Percentiles rank a stretch among this genome's conserved stretches.
Conservation (phyloP, 2,113 vertebrate species). For the Cyrtonyx montezumae region DNA sequence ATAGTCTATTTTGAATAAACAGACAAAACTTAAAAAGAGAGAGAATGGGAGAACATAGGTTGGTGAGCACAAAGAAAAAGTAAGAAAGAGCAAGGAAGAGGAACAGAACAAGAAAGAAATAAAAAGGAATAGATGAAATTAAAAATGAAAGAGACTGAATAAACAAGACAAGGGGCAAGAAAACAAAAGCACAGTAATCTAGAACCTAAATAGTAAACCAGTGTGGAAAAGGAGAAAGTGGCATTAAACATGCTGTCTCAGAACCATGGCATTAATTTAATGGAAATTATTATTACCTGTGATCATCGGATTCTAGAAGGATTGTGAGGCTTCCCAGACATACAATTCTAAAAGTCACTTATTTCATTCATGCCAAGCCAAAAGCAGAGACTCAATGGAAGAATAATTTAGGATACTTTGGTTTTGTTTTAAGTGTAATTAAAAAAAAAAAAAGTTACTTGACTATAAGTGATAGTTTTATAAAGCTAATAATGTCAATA, state of each 20-base stretch:
- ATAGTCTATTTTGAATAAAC: not conserved
- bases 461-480: not conserved
- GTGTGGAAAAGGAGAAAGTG: not conserved
- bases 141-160: not conserved
- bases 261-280: not conserved
- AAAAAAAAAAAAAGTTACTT: not conserved
- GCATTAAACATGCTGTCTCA: not conserved
- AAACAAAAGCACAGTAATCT: not conserved
- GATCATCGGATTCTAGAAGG: not conserved
- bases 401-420: not conserved
- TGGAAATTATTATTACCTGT: not conserved
- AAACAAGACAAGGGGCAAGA: fast-evolving
- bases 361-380: not conserved
- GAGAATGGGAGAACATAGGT: not conserved
- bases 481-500: not conserved
- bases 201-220: not conserved
- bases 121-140: no score
- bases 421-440: not conserved
- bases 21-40: not conserved
- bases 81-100: not conserved
- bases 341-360: not conserved
- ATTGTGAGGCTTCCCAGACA: not conserved
- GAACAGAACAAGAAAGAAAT: not conserved
- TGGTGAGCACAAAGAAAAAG: not conserved
- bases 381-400: not conserved